Evolutionary conservation across 2,888 invertebrate species (phyloP).

Genomic region (Drosophila subquinaria): DNA sequence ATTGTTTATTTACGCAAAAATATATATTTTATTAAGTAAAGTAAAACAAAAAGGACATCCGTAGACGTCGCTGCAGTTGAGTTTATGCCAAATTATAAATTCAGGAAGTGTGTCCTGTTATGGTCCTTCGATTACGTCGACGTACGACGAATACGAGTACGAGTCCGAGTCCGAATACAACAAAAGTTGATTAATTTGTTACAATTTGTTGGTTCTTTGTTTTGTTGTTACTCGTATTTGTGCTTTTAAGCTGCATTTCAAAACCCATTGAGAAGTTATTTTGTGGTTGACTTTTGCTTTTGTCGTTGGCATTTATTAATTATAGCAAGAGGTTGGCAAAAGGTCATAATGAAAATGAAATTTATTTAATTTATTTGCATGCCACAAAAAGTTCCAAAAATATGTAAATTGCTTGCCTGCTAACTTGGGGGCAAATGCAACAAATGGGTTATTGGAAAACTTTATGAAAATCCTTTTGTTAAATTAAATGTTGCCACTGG

Average conservation of each 20-base stretch:
- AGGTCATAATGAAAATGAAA: constrained; percentile 40
- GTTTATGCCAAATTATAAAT: constrained; percentile 72
- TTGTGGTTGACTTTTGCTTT: constrained; percentile 17
- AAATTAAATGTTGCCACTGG: constrained; percentile 31
- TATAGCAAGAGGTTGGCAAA: constrained; percentile 53
- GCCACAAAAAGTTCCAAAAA: constrained; percentile 32
- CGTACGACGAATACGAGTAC: not conserved
- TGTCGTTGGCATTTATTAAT: constrained; percentile 70
- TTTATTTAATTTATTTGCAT: constrained; percentile 41
- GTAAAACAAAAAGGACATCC: constrained; percentile 29
- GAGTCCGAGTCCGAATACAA: not conserved
- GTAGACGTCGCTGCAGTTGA: constrained; percentile 47
- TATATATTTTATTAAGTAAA: constrained; percentile 51
- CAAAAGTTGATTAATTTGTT: constrained; percentile 74
- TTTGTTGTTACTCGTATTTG: constrained; percentile 53
- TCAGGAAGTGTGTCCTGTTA: constrained; percentile 42
- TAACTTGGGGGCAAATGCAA: constrained; percentile 27
- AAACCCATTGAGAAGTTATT: constrained; percentile 63
- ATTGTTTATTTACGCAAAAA: constrained; percentile 54
- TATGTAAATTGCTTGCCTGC: constrained; percentile 44
- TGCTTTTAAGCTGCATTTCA: constrained; percentile 33
- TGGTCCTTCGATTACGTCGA: constrained; percentile 17
- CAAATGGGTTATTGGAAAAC: constrained; percentile 32
- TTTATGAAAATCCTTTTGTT: constrained; percentile 25
- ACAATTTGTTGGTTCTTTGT: constrained; percentile 48